Evolutionary conservation across 37 sponge, comb jelly and placozoan species (phyloP).

Genomic region (Tethya wilhelma): DNA sequence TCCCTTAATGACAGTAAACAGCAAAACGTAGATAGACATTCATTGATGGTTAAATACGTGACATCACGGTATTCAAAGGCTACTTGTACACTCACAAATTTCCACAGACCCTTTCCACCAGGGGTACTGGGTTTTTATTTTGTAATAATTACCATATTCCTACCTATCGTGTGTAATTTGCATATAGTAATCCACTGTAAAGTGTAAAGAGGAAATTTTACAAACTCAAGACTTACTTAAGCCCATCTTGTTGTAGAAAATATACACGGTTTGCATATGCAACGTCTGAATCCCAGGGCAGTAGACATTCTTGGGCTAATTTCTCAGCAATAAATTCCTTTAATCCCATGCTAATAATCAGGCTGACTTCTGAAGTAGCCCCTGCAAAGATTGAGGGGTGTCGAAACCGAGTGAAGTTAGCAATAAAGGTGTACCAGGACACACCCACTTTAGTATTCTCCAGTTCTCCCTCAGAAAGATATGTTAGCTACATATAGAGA

Average conservation of each 20-base stretch:
- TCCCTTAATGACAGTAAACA: no score
- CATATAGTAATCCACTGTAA: no score
- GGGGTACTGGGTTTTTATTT: no score
- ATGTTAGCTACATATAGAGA: slow-evolving; percentile 24
- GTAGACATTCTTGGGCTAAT: not conserved
- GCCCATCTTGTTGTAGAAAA: slow-evolving; percentile 21
- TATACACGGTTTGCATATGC: slow-evolving; percentile 8
- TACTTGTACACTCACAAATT: no score
- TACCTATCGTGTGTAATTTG: no score
- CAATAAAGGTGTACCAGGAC: slow-evolving; percentile 6
- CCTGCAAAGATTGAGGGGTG: slow-evolving; percentile 24
- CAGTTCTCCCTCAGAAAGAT: slow-evolving; percentile 20
- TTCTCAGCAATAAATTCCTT: not conserved
- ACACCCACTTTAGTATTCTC: not conserved
- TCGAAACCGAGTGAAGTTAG: not conserved
- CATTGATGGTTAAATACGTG: no score
- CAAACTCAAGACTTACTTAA: no score
- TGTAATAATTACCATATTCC: no score
- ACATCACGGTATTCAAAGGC: no score
- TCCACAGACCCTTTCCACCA: no score
- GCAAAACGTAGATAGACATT: no score
- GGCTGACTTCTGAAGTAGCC: not conserved
- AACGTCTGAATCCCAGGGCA: not conserved
- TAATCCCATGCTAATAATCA: not conserved
- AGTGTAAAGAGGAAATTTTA: no score